These are phyloP conservation scores for Drosophila parvula DNA, from an alignment of 1,140 invertebrate species.

Conservation along the genomic window DNA sequence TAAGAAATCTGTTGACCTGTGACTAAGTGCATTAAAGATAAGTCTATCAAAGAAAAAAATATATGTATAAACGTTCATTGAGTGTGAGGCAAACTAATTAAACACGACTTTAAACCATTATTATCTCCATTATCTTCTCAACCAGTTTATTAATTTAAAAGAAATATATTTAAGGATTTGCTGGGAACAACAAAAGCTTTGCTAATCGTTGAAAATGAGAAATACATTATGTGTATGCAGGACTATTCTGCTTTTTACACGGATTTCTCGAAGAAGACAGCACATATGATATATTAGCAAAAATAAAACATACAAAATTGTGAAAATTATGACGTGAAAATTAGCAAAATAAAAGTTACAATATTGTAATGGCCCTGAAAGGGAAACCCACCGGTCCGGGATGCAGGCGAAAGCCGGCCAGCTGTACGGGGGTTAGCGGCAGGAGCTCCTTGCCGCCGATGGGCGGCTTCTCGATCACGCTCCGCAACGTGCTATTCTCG, in stretches of 20 bases:
- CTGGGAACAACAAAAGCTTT: background rate
- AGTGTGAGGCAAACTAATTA: background rate
- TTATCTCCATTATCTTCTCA: no score
- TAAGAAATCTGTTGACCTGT: background rate
- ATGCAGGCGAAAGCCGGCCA: slow-evolving; percentile 97
- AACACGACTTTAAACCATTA: no score
- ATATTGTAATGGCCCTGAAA: background rate
- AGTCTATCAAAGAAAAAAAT: background rate
- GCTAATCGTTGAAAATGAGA: no score
- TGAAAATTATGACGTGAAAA: no score
- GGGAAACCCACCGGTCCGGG: slow-evolving; percentile 93
- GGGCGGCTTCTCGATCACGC: slow-evolving; percentile 98
- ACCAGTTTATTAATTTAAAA: no score
- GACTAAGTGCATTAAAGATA: background rate
- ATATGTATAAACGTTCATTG: background rate
- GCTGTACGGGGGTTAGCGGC: slow-evolving; percentile 93
- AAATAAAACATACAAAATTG: background rate
- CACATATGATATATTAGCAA: no score
- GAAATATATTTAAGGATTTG: background rate
- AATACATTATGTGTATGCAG: no score
- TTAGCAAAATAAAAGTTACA: no score
- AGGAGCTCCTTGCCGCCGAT: slow-evolving; percentile 97
- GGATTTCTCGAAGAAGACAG: no score
- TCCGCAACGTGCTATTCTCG: slow-evolving; percentile 93
- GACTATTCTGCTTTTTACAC: no score